phyloP scores from a whole-genome alignment of 92 coral and sea anemone genomes.

The Porites rus region DNA sequence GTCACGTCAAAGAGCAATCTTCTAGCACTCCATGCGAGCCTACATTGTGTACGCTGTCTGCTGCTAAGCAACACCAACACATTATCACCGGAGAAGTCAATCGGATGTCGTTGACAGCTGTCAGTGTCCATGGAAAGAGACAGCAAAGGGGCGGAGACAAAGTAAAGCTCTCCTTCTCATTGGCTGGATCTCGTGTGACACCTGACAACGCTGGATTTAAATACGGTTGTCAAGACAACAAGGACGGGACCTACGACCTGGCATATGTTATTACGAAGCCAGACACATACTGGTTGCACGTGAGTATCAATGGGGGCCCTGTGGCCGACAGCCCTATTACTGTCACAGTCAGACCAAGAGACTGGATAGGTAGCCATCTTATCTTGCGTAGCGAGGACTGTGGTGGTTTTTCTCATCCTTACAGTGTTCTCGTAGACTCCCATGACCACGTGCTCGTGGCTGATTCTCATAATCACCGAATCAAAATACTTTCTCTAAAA shows the following conservation, averaged over 20 bases:
- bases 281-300: slow-evolving; percentile 70
- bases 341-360: slow-evolving; percentile 76
- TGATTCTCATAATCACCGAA: slow-evolving; percentile 76
- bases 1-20: slow-evolving; percentile 34
- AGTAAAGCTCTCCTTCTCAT: slow-evolving; percentile 53
- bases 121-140: slow-evolving; percentile 61
- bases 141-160: slow-evolving; percentile 80
- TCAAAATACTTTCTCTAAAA: slow-evolving; percentile 59
- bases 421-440: slow-evolving; percentile 60
- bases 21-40: slow-evolving; percentile 64
- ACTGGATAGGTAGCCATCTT: slow-evolving; percentile 79
- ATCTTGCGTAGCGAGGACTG: slow-evolving; percentile 72
- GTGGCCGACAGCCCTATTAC: slow-evolving; percentile 68
- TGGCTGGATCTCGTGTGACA: slow-evolving; percentile 43
- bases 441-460: slow-evolving; percentile 69
- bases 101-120: slow-evolving; percentile 75
- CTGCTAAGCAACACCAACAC: slow-evolving; percentile 56
- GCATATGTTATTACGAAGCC: slow-evolving; percentile 71
- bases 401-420: slow-evolving; percentile 82
- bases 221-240: slow-evolving; percentile 67
- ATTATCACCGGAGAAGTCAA: slow-evolving; percentile 70
- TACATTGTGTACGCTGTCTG: slow-evolving; percentile 58
- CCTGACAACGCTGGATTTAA: slow-evolving; percentile 71
- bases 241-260: slow-evolving; percentile 72
- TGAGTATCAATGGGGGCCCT: slow-evolving; percentile 66